Conservation (phyloP, 2,888 invertebrate species). For the Pseudococcus viburni region DNA sequence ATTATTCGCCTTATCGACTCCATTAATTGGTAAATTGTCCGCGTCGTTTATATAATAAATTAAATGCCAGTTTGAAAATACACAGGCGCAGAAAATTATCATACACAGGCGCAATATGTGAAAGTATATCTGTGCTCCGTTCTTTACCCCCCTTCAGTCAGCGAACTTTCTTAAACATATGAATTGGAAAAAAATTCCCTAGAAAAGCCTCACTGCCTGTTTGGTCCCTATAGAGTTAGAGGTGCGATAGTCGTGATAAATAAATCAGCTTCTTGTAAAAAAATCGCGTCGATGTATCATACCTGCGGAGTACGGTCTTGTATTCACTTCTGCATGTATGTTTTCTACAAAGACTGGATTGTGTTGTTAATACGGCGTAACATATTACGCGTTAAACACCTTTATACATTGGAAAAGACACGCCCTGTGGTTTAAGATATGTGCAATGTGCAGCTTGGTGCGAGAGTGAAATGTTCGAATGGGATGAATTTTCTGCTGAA, state of each 20-base stretch:
- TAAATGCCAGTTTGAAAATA: not conserved
- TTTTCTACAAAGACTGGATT: not conserved
- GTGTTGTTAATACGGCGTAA: slow-evolving; percentile 5
- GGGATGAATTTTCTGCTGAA: not conserved
- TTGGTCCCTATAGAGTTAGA: not conserved
- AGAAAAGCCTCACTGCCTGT: not conserved
- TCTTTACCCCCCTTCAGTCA: not conserved
- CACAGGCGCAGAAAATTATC: not conserved
- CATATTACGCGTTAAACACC: slow-evolving; percentile 23
- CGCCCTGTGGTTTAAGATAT: not conserved
- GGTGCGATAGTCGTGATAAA: slow-evolving; percentile 6
- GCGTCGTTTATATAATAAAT: slow-evolving; percentile 10
- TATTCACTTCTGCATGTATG: not conserved
- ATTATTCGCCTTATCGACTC: slow-evolving; percentile 17
- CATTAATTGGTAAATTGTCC: slow-evolving; percentile 31
- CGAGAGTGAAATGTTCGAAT: not conserved
- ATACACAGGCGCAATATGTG: not conserved
- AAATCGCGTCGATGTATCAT: not conserved
- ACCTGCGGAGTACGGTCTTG: not conserved
- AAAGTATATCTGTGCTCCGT: not conserved
- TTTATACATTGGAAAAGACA: not conserved
- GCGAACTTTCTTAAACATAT: not conserved
- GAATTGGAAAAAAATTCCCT: not conserved
- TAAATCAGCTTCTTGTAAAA: slow-evolving; percentile 22
- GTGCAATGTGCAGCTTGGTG: not conserved